Conservation (phyloP, 2,797 vertebrate species). For the Xerus rutilus region DNA sequence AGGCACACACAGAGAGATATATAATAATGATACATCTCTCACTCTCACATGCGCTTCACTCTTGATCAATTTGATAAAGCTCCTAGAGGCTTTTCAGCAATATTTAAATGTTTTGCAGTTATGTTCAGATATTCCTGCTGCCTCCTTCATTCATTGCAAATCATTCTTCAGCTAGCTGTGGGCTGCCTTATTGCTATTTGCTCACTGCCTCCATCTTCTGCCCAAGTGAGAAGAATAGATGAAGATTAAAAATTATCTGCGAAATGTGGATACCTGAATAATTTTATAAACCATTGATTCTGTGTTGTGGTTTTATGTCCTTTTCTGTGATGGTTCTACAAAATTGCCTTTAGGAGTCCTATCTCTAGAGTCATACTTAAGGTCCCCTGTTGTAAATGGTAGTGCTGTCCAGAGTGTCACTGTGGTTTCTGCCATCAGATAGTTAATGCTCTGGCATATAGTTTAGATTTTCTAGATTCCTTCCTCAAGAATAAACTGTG, state of each 20-base stretch:
- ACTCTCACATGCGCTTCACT: slow-evolving; percentile 69
- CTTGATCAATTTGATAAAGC: slow-evolving; percentile 51
- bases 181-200: slow-evolving; percentile 66
- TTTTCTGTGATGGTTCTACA: slow-evolving; percentile 54
- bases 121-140: slow-evolving; percentile 68
- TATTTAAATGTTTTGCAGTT: slow-evolving; percentile 44
- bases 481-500: slow-evolving; percentile 62
- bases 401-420: neutral
- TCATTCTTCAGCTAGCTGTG: slow-evolving; percentile 71
- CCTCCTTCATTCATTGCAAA: slow-evolving; percentile 71
- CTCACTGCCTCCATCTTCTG: slow-evolving; percentile 71
- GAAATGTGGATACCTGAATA: slow-evolving; percentile 68
- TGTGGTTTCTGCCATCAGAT: slow-evolving; percentile 41
- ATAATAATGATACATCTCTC: slow-evolving; percentile 72
- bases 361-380: neutral
- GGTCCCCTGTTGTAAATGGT: neutral
- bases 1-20: slow-evolving; percentile 59
- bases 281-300: slow-evolving; percentile 59
- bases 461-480: neutral
- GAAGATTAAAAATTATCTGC: slow-evolving; percentile 67
- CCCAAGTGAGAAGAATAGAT: slow-evolving; percentile 80
- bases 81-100: slow-evolving; percentile 70
- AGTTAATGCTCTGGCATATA: slow-evolving; percentile 52
- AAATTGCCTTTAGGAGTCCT: neutral
- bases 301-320: slow-evolving; percentile 45